These are phyloP conservation scores for Oxycera nigricornis DNA, from an alignment of 2,888 invertebrate genomes.

Conservation along the genomic window DNA sequence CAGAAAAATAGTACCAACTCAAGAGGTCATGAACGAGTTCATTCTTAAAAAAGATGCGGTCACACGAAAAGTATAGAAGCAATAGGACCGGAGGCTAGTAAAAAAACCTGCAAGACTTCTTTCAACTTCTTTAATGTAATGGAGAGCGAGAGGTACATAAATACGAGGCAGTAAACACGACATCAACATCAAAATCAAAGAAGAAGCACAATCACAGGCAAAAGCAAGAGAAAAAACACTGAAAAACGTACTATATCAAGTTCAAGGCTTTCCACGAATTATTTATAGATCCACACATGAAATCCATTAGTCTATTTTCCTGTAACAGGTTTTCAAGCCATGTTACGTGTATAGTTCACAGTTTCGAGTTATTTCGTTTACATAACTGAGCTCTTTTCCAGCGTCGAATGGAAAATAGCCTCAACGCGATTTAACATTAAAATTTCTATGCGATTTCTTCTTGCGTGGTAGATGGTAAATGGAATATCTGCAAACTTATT, in stretches of 20 bases:
- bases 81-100: neutral
- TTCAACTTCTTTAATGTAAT: neutral
- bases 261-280: slow-evolving; percentile 29
- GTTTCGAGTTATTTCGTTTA: slow-evolving; percentile 19
- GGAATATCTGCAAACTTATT: too few relatives aligned
- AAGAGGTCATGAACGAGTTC: neutral
- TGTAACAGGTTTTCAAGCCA: slow-evolving; percentile 19
- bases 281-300: slow-evolving; percentile 26
- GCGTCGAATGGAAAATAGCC: too few relatives aligned
- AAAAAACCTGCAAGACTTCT: slow-evolving; percentile 2
- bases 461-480: too few relatives aligned
- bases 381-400: slow-evolving; percentile 7
- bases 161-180: neutral
- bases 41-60: neutral
- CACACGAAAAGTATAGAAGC: too few relatives aligned
- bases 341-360: neutral
- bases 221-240: neutral
- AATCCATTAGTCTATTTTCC: slow-evolving; percentile 31
- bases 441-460: too few relatives aligned
- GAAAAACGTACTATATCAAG: slow-evolving; percentile 7
- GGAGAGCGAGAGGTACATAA: neutral
- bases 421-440: too few relatives aligned
- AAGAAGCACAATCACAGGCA: neutral
- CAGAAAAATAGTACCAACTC: neutral
- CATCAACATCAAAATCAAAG: neutral